Base-by-base conservation (phyloP, 2,113 vertebrate species). In the Hippocampus guttulatus region DNA sequence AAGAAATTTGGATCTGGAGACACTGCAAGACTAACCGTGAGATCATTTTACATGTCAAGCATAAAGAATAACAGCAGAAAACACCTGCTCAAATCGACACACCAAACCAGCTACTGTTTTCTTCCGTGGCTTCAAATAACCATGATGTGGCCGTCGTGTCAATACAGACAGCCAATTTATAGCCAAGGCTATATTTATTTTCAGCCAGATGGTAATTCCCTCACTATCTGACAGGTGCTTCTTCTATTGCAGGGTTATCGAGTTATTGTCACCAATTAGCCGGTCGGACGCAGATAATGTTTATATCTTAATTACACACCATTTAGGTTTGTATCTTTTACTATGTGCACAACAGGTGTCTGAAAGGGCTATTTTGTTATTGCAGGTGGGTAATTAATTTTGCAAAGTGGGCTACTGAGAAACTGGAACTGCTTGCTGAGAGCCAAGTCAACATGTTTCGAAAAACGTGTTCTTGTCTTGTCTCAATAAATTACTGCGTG, bases 151-250 rank as follows among this genome's bases (percentile, higher is more conserved):
- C 58, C 67, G 43, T 49, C 69, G 64, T 67, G 71, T 85, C 78
- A 82, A 78, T 88, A 84, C 52, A 73, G 69, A 79, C 75, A 68
- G 73, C 27, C 64, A 65, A 85, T 87, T 83, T 84, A 82, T 78
- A 70, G 67, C 65, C 7, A 40, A 80, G 74, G 79, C 81, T 67
- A 74, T 10, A 78, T 85, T 77, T 81, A 78, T 78, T 75, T 70
- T 78, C 49, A 80, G 47, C 60, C 33, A 64, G 57, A 75, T 64
- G 12, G 60, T 75, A 79, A 88, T 77, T 74, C 73, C 74, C 54
- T 67, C 52, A 40, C 14, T 72, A 73, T 82, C 74, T 62, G 23
- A 85, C 77, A 86, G 83, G 76, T 78, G 64, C 47, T n/a, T 74
- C 68, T 70, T 82, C 84, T 45, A 45, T 8, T 43, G 41, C 41